These are phyloP conservation scores for Zalophus californianus DNA, from an alignment of 2,797 vertebrate species.

Conservation along the genomic window DNA sequence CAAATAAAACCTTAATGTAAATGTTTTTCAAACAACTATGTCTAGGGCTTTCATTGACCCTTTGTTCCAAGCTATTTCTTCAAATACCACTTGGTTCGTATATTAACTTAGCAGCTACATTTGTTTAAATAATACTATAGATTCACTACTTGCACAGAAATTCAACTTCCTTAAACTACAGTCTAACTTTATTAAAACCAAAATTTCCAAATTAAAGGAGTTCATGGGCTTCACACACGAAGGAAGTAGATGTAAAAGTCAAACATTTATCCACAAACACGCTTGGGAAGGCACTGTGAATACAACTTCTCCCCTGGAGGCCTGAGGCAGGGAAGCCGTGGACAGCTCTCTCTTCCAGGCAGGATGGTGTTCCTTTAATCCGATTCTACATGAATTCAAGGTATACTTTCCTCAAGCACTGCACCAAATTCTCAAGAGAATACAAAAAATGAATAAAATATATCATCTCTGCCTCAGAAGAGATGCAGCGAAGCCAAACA, in stretches of 20 bases:
- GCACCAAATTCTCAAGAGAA: background rate
- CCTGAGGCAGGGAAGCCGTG: background rate
- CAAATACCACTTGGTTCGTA: background rate
- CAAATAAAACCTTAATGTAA: conserved; percentile 64
- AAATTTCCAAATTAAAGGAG: conserved; percentile 68
- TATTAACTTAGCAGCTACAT: conserved; percentile 21
- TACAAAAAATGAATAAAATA: background rate
- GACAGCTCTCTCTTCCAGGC: background rate
- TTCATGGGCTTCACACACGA: conserved; percentile 60
- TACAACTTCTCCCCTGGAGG: background rate
- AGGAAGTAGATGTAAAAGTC: conserved; percentile 30
- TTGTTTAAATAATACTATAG: background rate
- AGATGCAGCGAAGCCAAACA: background rate
- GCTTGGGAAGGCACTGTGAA: too few relatives aligned
- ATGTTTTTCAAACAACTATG: conserved; percentile 12
- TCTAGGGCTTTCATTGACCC: background rate
- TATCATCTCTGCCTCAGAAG: background rate
- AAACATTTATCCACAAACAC: background rate
- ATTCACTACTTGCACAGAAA: background rate
- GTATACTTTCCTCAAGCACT: background rate
- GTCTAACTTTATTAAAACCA: conserved; percentile 40
- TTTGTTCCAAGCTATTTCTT: background rate
- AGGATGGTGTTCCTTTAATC: background rate
- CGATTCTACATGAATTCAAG: background rate
- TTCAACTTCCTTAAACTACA: conserved; percentile 12